Evolutionary conservation across 2,797 vertebrate species (phyloP).

Genomic region (Oryzias sinensis): DNA sequence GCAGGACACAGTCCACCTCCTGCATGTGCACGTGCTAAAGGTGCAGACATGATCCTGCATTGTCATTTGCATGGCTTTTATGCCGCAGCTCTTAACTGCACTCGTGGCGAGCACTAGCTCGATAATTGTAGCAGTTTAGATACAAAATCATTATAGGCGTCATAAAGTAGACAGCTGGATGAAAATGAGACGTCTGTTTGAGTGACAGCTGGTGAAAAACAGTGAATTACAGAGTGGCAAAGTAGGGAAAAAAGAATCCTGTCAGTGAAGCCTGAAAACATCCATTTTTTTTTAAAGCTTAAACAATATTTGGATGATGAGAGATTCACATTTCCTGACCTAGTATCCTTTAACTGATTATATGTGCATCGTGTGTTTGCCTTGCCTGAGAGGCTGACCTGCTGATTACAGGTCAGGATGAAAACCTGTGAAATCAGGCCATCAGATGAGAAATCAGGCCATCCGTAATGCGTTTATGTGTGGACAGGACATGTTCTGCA

Average conservation of each 20-base stretch:
- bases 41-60: neutral
- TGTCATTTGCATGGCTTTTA: neutral
- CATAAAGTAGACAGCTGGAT: constrained; percentile 2
- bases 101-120: neutral
- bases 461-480: no score
- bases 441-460: no score
- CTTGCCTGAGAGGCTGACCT: no score
- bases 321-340: no score
- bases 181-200: neutral
- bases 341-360: no score
- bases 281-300: no score
- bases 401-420: no score
- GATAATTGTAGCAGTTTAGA: neutral
- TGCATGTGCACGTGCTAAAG: neutral
- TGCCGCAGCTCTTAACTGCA: neutral
- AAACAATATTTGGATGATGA: no score
- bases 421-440: no score
- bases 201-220: constrained; percentile 2
- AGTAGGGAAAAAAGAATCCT: neutral
- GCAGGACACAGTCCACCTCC: neutral
- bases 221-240: neutral
- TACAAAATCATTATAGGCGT: neutral
- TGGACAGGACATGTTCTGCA: no score
- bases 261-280: no score
- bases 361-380: no score